phyloP scores from a whole-genome alignment of 2,888 invertebrate species.

The Willowsia nigromaculata region DNA sequence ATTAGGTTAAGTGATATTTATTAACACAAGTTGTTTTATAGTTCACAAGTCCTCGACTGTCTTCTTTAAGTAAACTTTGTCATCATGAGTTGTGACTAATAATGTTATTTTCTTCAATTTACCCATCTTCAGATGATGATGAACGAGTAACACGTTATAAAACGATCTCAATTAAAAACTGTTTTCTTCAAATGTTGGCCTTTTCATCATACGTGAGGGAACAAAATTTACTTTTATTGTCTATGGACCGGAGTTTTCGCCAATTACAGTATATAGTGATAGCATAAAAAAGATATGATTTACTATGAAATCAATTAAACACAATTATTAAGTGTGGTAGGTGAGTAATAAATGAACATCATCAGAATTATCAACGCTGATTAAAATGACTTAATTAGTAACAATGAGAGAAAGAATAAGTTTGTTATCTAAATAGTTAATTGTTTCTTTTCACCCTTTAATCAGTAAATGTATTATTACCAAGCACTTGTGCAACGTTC shows the following conservation, averaged over 20 bases:
- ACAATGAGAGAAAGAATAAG: not conserved
- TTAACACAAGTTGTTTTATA: not conserved
- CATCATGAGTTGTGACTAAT: not conserved
- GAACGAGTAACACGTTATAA: not conserved
- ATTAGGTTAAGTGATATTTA: slow-evolving; percentile 25
- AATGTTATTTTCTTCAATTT: slow-evolving; percentile 37
- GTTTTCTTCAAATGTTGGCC: not conserved
- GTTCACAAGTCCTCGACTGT: not conserved
- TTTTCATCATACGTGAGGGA: not conserved
- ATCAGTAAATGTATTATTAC: too few species aligned
- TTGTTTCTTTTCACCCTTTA: too few species aligned
- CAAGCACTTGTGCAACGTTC: too few species aligned
- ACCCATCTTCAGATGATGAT: not conserved
- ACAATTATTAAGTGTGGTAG: not conserved
- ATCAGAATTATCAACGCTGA: not conserved
- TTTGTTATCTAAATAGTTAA: too few species aligned
- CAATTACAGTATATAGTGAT: not conserved
- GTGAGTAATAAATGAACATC: not conserved
- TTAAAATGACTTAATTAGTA: slow-evolving; percentile 5
- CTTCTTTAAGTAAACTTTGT: not conserved
- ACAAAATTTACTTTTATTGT: not conserved
- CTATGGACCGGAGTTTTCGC: not conserved
- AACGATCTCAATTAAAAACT: not conserved
- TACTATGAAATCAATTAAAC: not conserved
- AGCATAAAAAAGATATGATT: not conserved